A percentile compares a stretch with the other conserved stretches of the same genome.
These are phyloP conservation scores for Plumapathes pennacea DNA, from an alignment of 92 coral and sea anemone genomes.

Conservation along the genomic window DNA sequence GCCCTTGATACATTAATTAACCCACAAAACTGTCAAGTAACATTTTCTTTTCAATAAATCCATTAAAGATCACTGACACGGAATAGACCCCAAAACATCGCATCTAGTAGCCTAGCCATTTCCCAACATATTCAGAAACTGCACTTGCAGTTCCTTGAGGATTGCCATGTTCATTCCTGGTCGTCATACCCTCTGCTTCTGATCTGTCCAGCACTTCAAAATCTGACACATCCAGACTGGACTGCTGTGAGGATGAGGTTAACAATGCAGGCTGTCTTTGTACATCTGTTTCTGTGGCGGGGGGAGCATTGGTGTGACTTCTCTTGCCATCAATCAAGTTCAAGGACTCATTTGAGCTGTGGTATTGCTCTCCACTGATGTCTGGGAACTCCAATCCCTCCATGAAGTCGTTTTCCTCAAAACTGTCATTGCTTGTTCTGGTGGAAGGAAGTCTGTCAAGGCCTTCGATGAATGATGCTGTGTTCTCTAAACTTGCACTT, in stretches of 20 bases:
- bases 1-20: too few relatives aligned
- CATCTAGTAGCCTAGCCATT: slow-evolving; percentile 65
- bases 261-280: slow-evolving; percentile 6
- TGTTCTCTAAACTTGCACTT: slow-evolving; percentile 69
- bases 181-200: slow-evolving; percentile 71
- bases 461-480: slow-evolving; percentile 58
- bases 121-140: slow-evolving; percentile 60
- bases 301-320: too few relatives aligned
- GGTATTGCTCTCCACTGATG: slow-evolving; percentile 66
- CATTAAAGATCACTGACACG: too few relatives aligned
- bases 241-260: not conserved
- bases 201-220: slow-evolving; percentile 82
- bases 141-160: slow-evolving; percentile 42
- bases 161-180: slow-evolving; percentile 26
- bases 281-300: slow-evolving; percentile 3
- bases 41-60: too few relatives aligned
- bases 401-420: slow-evolving; percentile 81
- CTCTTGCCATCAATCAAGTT: not conserved
- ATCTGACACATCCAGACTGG: slow-evolving; percentile 46
- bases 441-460: slow-evolving; percentile 72
- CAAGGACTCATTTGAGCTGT: slow-evolving; percentile 87
- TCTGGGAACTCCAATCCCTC: slow-evolving; percentile 89
- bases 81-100: too few relatives aligned
- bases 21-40: too few relatives aligned
- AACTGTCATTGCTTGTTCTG: slow-evolving; percentile 62